Evolutionary conservation across 2,888 invertebrate genomes (phyloP), one percentile per base, ranked within the genome.

Genomic region (Brenthis ino): DNA sequence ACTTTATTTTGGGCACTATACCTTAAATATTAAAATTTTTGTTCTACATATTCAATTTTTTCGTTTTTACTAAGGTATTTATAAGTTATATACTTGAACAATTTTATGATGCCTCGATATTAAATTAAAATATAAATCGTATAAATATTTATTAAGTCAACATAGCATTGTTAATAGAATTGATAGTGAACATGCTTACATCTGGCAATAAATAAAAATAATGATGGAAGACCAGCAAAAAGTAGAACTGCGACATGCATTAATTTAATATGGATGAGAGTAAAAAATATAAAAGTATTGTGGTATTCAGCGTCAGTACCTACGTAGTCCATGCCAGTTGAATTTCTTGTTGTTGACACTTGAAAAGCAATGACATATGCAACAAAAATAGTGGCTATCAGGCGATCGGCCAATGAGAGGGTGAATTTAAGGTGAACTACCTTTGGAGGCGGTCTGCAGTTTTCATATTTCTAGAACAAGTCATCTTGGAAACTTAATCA

Each of bases 361-460:
- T 51, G 64, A 72, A 72, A 72, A 74, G 70, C 68, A 70, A 65
- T 70, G 68, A 67, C 50, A 61, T 57, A 63, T 57, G 53, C 16
- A 65, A 66, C 53, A 54, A 64, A 64, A 68, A 55, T 53, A 60
- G 64, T 48, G 12, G 60, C 54, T 55, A 55, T 43, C 37, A 28
- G 24, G 51, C 56, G 47, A 28, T 47, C 68, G 64, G 61, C 76
- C 76, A 76, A 75, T 76, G 64, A 57, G 60, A 57, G 66, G 53
- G 53, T 65, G 57, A 68, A 55, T 33, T 66, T 64, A 65, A 73
- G 76, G 74, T 73, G 67, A 68, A 12, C 72, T 65, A 28, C 65
- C 37, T 70, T 64, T 64, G 68, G 64, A 74, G 75, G 76, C 76
- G 75, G 73, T 63, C 57, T 70, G 74, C 24, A 57, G 20, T 68